Base-by-base conservation (phyloP, 2,888 invertebrate species). In the Stenodema calcarata region DNA sequence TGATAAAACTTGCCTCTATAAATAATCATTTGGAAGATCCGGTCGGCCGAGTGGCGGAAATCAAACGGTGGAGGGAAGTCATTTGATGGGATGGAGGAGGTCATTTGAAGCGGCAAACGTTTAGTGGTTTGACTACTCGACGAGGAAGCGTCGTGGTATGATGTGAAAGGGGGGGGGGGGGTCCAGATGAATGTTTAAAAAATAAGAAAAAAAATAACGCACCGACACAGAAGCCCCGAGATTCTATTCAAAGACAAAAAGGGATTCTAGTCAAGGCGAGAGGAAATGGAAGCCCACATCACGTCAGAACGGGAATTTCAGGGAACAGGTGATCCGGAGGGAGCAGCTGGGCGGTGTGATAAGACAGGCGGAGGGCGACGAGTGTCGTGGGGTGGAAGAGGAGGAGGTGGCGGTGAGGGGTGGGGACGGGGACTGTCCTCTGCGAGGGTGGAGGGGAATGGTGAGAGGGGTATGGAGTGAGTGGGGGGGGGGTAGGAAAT, bases 201-300 rank as follows among this genome's bases (percentile, higher is more conserved):
- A 62, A 62, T 23, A 35, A 4, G 7, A 35, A 35, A 4, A 35
- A 35, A 35, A 35, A 7, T 35, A 35, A 35, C 7, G 35, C 73
- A 73, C 73, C 73, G 35, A 73, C 50, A 44, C 81, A 73, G 73
- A 73, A 28, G 28, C 73, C 41, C 41, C 9, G 35, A 18, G 75
- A 75, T 42, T 27, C 86, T 75, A 62, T 86, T 86, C 76, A 86
- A 62, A 86, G 76, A 86, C 76, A 78, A 86, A 78, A 76, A 28
- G 44, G 50, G 50, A 47, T 78, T 69, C 42, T 62, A 44, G 35
- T n/a, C 69, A 62, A 73, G 80, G 81, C 81, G 81, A 86, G 82
- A 83, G 83, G 87, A 87, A 87, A 86, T 80, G 80, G 76, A 86
- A 69, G 28, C 69, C 79, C 79, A 62, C 69, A 86, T 86, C 86